These are phyloP conservation scores for Sphyrna mokarran DNA, from an alignment of 2,113 vertebrate species.

Conservation along the genomic window DNA sequence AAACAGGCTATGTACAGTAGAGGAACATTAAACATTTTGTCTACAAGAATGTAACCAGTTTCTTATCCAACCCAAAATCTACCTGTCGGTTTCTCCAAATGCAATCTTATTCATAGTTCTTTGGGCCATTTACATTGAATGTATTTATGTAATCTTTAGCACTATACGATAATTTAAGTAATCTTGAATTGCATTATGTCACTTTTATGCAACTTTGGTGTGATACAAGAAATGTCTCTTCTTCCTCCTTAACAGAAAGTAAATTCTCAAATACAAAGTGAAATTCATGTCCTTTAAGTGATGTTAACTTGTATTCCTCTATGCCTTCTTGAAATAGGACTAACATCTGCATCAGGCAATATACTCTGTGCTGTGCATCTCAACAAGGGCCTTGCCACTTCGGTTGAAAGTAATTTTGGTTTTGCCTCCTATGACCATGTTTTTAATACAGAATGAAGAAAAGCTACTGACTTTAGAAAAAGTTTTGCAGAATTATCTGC, in stretches of 20 bases:
- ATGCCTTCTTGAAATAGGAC: neutral
- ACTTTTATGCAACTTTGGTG: neutral
- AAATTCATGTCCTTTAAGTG: neutral
- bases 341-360: neutral
- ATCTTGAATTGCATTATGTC: neutral
- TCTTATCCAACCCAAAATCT: conserved; percentile 6
- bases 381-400: neutral
- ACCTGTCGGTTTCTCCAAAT: neutral
- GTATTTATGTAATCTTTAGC: neutral
- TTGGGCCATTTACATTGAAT: neutral
- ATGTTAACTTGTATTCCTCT: neutral
- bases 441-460: neutral
- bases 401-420: neutral
- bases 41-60: neutral
- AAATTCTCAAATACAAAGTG: neutral
- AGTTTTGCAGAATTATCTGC: neutral
- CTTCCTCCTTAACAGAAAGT: neutral
- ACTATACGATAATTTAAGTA: neutral
- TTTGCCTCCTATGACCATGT: neutral
- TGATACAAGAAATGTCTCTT: neutral
- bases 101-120: neutral
- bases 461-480: conserved; percentile 1
- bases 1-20: too few species aligned
- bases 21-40: neutral
- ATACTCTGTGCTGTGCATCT: neutral